Evolutionary conservation across 2,888 invertebrate species (phyloP).

Genomic region (Steinernema carpocapsae): DNA sequence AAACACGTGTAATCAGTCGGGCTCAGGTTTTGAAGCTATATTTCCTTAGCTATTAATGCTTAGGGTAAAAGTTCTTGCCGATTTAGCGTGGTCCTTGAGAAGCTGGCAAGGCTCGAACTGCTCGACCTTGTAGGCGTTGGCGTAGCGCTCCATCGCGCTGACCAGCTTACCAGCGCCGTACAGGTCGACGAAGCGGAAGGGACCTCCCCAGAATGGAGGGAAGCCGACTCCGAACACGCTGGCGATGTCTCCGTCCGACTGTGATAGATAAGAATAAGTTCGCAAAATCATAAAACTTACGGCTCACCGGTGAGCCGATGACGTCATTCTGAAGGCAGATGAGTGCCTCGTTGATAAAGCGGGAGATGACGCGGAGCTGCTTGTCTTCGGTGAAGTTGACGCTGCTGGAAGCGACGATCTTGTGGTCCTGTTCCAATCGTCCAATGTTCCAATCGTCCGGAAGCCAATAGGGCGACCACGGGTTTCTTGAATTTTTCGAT

Average conservation of each 20-base stretch:
- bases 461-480: too few relatives aligned
- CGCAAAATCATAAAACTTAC: too few relatives aligned
- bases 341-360: conserved; percentile 96
- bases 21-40: too few relatives aligned
- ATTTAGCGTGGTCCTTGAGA: conserved; percentile 87
- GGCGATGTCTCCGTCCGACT: conserved; percentile 95
- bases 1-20: too few relatives aligned
- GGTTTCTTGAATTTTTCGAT: too few relatives aligned
- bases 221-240: conserved; percentile 99
- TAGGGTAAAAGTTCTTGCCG: conserved; percentile 80
- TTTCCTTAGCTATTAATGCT: too few relatives aligned
- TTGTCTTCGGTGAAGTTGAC: conserved; percentile 79
- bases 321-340: conserved; percentile 95
- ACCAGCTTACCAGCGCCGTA: conserved; percentile 90
- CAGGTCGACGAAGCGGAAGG: conserved; percentile 88
- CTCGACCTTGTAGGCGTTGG: conserved; percentile 80
- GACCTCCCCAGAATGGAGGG: conserved; percentile 92
- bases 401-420: conserved; percentile 78
- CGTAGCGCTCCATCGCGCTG: conserved; percentile 86
- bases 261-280: conserved; percentile 37
- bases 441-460: too few relatives aligned
- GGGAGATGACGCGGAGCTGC: conserved; percentile 86
- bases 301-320: conserved; percentile 82
- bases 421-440: too few relatives aligned
- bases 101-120: conserved; percentile 90